Evolutionary conservation across 2,888 invertebrate genomes (phyloP).

Genomic region (Sacculina carcini): DNA sequence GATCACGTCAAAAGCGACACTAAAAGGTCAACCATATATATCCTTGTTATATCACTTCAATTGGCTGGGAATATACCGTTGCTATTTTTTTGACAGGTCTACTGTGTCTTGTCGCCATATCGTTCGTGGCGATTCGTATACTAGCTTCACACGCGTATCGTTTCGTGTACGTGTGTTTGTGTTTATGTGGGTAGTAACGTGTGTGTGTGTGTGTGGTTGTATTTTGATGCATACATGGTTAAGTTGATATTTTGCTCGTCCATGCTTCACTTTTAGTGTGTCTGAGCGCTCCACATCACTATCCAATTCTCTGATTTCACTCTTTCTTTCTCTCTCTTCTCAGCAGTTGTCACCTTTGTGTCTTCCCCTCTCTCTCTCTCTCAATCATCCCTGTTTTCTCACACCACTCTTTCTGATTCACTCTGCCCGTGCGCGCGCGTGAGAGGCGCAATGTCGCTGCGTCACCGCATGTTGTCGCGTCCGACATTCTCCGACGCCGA

Average conservation of each 20-base stretch:
- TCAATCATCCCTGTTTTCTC: background rate
- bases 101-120: no score
- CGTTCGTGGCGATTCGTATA: no score
- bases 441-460: background rate
- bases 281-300: background rate
- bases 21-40: no score
- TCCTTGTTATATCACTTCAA: no score
- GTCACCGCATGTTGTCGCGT: no score
- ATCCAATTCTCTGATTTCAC: background rate
- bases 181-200: background rate
- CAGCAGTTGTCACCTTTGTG: background rate
- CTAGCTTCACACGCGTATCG: background rate
- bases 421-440: background rate
- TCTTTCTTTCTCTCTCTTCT: background rate
- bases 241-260: no score
- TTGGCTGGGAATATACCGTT: no score
- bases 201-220: constrained; percentile 1
- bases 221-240: background rate
- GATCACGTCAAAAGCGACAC: no score
- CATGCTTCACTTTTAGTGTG: no score
- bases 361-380: constrained; percentile 1
- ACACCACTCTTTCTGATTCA: background rate
- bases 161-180: background rate
- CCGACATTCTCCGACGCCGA: no score
- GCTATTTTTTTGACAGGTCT: no score